Conservation (phyloP, 1,140 invertebrate species). For the Lepidurus couesii region DNA sequence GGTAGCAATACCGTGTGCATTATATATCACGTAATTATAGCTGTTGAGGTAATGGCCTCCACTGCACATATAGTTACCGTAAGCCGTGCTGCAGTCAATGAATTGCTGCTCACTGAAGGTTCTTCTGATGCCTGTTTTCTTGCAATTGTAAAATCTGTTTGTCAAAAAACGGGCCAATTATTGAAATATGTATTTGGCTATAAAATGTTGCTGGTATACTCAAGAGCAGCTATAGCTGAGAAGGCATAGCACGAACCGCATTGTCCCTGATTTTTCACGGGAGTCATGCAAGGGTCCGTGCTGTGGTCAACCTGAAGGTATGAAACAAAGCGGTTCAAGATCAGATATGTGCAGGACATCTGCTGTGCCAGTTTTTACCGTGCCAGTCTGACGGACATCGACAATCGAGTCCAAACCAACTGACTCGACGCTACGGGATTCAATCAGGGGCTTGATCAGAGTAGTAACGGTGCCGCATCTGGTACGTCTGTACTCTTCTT, state of each 20-base stretch:
- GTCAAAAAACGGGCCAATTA: not conserved
- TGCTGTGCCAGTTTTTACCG: not conserved
- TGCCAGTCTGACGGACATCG: not conserved
- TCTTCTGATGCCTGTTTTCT: not conserved
- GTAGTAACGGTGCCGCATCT: not conserved
- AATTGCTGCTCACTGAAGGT: constrained; percentile 56
- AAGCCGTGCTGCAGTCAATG: constrained; percentile 52
- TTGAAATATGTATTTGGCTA: constrained; percentile 33
- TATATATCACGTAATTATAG: constrained; percentile 30
- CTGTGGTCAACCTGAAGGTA: constrained; percentile 44
- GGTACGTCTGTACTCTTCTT: not conserved
- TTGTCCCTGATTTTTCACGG: constrained; percentile 46
- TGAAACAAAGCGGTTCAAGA: not conserved
- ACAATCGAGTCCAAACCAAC: not conserved
- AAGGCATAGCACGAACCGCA: constrained; percentile 47
- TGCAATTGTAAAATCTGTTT: not conserved
- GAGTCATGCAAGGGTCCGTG: constrained; percentile 45
- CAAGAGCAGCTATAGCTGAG: constrained; percentile 38
- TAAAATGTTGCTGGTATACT: constrained; percentile 38
- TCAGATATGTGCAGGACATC: not conserved
- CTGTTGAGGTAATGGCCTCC: constrained; percentile 50
- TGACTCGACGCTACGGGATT: not conserved
- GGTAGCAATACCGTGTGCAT: not conserved
- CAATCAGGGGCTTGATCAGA: not conserved
- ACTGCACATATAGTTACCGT: constrained; percentile 59